Evolutionary conservation across 2,113 vertebrate species (phyloP).

Genomic region (Corapipo altera): DNA sequence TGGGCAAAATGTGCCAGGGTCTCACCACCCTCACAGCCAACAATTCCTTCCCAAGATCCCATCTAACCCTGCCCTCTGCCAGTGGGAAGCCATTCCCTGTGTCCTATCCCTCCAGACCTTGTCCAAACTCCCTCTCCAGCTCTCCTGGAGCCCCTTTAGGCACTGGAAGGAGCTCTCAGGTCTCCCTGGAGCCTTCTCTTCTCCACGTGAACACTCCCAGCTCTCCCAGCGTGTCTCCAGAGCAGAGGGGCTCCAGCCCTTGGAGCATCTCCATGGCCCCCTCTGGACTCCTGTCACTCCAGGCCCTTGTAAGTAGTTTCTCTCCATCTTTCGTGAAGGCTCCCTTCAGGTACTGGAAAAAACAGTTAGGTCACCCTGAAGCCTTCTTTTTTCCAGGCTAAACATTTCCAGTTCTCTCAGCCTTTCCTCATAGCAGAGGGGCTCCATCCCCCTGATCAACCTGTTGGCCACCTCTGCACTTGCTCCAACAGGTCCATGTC

Average conservation of each 20-base stretch:
- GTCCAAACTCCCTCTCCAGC: background rate
- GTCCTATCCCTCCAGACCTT: background rate
- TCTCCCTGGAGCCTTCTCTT: background rate
- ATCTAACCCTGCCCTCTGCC: background rate
- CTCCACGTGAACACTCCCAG: background rate
- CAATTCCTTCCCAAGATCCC: background rate
- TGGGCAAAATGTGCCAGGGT: background rate
- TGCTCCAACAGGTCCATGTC: background rate
- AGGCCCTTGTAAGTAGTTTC: background rate
- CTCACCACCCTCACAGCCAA: background rate
- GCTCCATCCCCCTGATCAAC: background rate
- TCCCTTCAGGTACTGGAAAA: background rate
- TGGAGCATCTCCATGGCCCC: no score
- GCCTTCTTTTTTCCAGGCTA: background rate
- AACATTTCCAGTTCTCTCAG: background rate
- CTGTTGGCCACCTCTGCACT: background rate
- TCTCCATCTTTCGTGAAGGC: background rate
- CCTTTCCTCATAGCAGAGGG: background rate
- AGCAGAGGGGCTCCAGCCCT: background rate
- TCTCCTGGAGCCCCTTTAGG: background rate
- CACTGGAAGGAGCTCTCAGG: accelerated
- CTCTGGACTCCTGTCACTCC: background rate
- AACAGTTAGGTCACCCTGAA: background rate
- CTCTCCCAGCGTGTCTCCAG: background rate
- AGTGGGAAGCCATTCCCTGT: background rate